Conservation (phyloP, 2,797 vertebrate genomes). For the Arrhamphus sclerolepis region DNA sequence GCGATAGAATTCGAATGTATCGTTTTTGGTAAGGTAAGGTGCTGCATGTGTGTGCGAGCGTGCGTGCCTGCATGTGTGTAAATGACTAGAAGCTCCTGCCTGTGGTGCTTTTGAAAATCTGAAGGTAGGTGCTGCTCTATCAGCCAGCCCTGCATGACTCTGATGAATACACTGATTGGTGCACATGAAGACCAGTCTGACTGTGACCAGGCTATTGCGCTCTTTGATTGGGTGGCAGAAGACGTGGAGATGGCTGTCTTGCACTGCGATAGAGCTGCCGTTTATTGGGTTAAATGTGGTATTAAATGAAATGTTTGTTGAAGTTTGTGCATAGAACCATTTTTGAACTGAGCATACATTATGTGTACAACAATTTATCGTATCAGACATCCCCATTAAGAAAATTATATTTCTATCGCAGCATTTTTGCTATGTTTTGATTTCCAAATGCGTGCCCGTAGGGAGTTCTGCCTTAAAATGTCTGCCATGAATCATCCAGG, state of each 20-base stretch:
- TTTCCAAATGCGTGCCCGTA: conserved; percentile 29
- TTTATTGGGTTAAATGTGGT: conserved; percentile 43
- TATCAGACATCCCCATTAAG: conserved; percentile 28
- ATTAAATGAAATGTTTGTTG: conserved; percentile 43
- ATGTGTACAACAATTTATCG: conserved; percentile 33
- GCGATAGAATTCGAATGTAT: conserved; percentile 46
- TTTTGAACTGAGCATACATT: conserved; percentile 5
- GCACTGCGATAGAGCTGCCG: conserved; percentile 42
- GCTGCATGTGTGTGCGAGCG: conserved; percentile 38
- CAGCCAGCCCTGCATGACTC: conserved; percentile 67
- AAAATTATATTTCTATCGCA: conserved; percentile 37
- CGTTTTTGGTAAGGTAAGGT: conserved; percentile 66
- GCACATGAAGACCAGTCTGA: conserved; percentile 55
- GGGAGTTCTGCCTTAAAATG: conserved; percentile 48
- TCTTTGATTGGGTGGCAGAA: conserved; percentile 70
- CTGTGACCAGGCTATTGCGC: conserved; percentile 64
- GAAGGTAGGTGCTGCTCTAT: conserved; percentile 72
- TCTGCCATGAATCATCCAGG: conserved; percentile 66
- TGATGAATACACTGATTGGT: conserved; percentile 79
- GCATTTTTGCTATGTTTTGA: conserved; percentile 41
- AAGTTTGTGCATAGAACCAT: conserved; percentile 46
- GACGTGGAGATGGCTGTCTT: conserved; percentile 60
- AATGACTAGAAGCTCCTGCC: conserved; percentile 38
- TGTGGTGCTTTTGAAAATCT: conserved; percentile 55
- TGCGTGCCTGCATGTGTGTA: conserved; percentile 39